phyloP scores from a whole-genome alignment of 2,113 vertebrate species.

The Amblyornis subalaris region DNA sequence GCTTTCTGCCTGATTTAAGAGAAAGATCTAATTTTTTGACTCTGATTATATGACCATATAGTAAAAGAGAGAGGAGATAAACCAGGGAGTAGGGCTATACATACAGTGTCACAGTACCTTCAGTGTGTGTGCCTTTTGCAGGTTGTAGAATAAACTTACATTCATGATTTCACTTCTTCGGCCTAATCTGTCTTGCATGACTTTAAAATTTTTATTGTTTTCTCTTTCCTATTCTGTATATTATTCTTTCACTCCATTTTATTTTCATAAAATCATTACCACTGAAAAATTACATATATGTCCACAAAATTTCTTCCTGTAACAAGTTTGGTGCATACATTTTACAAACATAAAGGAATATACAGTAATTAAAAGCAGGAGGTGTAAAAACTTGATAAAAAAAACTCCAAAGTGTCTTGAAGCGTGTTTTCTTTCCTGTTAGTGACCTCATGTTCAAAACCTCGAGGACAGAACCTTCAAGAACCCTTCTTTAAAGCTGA shows the following conservation, averaged over 20 bases:
- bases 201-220: background rate
- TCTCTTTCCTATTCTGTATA: background rate
- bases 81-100: fast-evolving
- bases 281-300: background rate
- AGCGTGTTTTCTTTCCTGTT: background rate
- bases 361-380: fast-evolving
- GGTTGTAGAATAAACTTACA: background rate
- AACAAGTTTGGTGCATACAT: too few species aligned
- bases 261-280: background rate
- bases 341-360: background rate
- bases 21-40: background rate
- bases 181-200: background rate
- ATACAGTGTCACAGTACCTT: background rate
- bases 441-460: background rate
- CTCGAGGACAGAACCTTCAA: background rate
- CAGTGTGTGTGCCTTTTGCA: background rate
- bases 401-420: background rate
- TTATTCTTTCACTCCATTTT: fast-evolving
- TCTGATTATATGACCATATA: background rate
- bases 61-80: background rate
- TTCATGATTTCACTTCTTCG: background rate
- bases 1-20: background rate
- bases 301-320: background rate
- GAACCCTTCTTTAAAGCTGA: background rate
- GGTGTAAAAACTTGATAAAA: background rate